Conservation (phyloP, 1,140 invertebrate species). For the Camponotus vicinus region DNA sequence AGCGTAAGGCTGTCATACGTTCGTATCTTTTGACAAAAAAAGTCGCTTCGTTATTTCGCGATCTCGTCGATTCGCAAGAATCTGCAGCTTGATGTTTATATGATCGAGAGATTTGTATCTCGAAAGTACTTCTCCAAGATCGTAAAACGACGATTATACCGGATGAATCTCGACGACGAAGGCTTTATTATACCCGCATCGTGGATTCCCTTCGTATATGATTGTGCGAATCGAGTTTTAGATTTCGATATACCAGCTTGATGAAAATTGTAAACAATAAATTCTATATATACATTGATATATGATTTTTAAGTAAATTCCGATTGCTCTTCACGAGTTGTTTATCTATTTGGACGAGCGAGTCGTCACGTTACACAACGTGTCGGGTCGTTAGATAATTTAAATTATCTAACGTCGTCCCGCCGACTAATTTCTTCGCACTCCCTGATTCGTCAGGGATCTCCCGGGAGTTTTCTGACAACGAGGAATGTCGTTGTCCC, state of each 20-base stretch:
- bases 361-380: slow-evolving; percentile 64
- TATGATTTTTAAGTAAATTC: not conserved
- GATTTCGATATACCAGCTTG: no score
- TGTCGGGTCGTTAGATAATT: slow-evolving; percentile 66
- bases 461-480: not conserved
- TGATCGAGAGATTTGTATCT: not conserved
- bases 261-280: not conserved
- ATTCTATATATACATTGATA: not conserved
- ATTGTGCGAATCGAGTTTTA: no score
- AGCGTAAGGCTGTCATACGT: not conserved
- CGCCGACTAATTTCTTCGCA: slow-evolving; percentile 36
- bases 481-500: not conserved
- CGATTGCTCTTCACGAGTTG: not conserved
- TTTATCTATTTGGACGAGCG: slow-evolving; percentile 46
- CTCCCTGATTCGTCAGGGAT: slow-evolving; percentile 13
- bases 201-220: no score
- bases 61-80: not conserved
- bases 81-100: not conserved
- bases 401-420: slow-evolving; percentile 6
- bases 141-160: not conserved
- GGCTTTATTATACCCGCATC: no score
- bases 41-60: not conserved
- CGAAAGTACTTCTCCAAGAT: no score
- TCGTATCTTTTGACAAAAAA: not conserved
- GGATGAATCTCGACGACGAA: no score